Base-by-base conservation (phyloP, 1,140 invertebrate species). In the Papilio aristodemus region DNA sequence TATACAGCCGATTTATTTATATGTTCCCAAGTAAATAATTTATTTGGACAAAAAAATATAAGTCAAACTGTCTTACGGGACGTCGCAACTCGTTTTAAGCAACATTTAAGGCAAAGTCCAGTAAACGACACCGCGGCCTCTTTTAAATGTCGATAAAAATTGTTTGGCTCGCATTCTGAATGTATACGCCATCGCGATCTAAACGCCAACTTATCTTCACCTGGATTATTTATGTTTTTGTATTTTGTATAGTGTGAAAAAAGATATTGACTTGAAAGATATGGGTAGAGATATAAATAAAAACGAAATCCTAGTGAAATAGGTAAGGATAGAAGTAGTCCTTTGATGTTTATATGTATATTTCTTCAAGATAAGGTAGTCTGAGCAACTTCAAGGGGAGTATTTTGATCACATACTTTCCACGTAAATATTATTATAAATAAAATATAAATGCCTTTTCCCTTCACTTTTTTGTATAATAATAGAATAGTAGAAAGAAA, bases 71-170 rank as follows among this genome's bases (percentile, higher is more conserved):
- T 54, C 46, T 8, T 19, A 6, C 27, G 27, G 17, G 3, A 11
- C 46, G 19, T 54, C 19, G 17, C 46, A 54, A 25, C 46, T 54
- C 46, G 46, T 54, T 54, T 54, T 54, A 4, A 54, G 46, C 46
- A 54, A 54, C 46, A 19, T 54, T 54, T 54, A 54, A 54, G 46
- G 46, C 46, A 25, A 54, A 54, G 46, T 54, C 46, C 46, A 54
- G 19, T 54, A 54, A 54, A 54, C 19, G 46, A 54, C 46, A 54
- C 46, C 9, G 19, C 46, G 17, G 46, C 46, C 46, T 54, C 46
- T 54, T 54, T 54, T 54, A 54, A 54, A 54, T 54, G 46, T 54
- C 46, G 46, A 54, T 54, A 22, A 54, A 54, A 54, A 54, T 54
- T 54, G 46, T 54, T 54, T 25, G 46, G 19, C 46, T 54, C 19